These are phyloP conservation scores for Cartodere bifasciata DNA, from an alignment of 2,888 invertebrate genomes.

Conservation along the genomic window DNA sequence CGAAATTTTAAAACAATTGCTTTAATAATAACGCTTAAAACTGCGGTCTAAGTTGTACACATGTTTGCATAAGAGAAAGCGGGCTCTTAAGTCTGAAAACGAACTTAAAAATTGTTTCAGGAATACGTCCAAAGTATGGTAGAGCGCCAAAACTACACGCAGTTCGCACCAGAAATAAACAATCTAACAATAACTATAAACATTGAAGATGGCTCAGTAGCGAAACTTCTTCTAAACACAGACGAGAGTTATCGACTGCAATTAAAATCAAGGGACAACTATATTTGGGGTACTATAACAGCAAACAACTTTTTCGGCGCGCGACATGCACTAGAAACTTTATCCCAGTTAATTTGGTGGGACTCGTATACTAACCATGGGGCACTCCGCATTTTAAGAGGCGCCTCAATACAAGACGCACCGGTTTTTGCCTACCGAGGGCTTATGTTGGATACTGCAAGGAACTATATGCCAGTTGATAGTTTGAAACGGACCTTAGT, in stretches of 20 bases:
- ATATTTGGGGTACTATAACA: conserved; percentile 46
- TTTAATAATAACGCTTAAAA: no score
- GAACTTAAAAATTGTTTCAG: no score
- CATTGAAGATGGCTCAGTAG: conserved; percentile 37
- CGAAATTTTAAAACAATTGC: no score
- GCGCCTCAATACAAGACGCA: conserved; percentile 57
- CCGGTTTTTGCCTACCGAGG: conserved; percentile 76
- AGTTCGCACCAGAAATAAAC: conserved; percentile 24
- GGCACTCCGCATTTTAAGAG: conserved; percentile 49
- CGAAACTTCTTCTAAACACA: conserved; percentile 49
- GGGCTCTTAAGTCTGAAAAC: no score
- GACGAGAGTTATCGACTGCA: conserved; percentile 64
- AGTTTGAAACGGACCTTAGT: conserved; percentile 63
- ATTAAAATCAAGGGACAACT: conserved; percentile 36
- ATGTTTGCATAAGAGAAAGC: no score
- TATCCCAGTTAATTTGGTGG: conserved; percentile 71
- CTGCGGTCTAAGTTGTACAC: no score
- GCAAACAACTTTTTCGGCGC: conserved; percentile 65
- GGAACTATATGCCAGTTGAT: conserved; percentile 73
- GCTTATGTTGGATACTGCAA: conserved; percentile 77
- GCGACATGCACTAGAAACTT: conserved; percentile 62
- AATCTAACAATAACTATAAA: conserved; percentile 39
- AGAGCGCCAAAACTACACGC: conserved; percentile 17
- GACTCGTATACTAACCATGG: conserved; percentile 48
- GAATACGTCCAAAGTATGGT: conserved; percentile 8